phyloP scores from a whole-genome alignment of 2,797 vertebrate species.

The Leptatherina wallacei region DNA sequence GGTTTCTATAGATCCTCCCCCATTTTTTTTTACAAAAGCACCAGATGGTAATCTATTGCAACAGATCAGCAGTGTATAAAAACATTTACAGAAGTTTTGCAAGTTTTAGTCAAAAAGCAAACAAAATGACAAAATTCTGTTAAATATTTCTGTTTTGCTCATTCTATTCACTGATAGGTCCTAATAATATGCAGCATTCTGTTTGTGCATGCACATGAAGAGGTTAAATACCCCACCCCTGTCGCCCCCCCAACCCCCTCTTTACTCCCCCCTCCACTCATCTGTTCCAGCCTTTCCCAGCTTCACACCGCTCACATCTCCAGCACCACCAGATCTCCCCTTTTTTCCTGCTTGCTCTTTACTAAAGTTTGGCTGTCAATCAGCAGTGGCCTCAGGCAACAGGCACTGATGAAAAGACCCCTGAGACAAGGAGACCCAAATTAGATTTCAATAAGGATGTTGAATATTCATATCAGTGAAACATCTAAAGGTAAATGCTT shows the following conservation, averaged over 20 bases:
- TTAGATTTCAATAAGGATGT: conserved; percentile 99
- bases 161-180: conserved; percentile 14
- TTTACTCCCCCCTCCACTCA: conserved; percentile 61
- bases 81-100: neutral
- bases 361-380: conserved; percentile 95
- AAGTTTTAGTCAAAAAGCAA: neutral
- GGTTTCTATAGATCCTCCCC: neutral
- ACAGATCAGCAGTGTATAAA: neutral
- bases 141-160: conserved; percentile 17
- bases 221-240: conserved; percentile 70
- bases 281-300: conserved; percentile 75
- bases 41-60: neutral
- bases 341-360: conserved; percentile 78
- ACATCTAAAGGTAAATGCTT: conserved; percentile 95
- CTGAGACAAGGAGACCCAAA: conserved; percentile 96
- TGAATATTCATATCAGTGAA: conserved; percentile 97
- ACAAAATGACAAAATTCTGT: conserved; percentile 4
- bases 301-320: conserved; percentile 78
- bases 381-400: conserved; percentile 92
- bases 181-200: conserved; percentile 64
- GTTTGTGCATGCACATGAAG: conserved; percentile 71
- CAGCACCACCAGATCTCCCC: conserved; percentile 75
- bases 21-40: neutral
- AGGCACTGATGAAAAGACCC: conserved; percentile 98
- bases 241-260: conserved; percentile 14